phyloP scores from a whole-genome alignment of 2,888 invertebrate species.

The Saturnia pavonia region DNA sequence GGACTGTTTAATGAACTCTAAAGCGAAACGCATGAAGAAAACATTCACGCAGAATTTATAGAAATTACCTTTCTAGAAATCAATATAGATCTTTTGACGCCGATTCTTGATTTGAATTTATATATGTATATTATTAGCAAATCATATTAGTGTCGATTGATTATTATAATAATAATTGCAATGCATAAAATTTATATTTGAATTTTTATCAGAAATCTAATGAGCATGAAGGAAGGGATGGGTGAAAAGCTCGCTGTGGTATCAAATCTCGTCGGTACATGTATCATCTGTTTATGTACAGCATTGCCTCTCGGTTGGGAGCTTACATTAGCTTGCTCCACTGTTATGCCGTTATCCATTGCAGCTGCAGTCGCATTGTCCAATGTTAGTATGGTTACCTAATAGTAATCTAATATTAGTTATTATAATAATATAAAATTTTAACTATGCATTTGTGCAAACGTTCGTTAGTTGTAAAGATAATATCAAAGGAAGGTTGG shows the following conservation, averaged over 20 bases:
- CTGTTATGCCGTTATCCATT: slow-evolving; percentile 89
- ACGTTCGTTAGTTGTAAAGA: no score
- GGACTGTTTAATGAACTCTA: no score
- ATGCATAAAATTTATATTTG: not conserved
- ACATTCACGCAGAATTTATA: no score
- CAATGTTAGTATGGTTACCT: slow-evolving; percentile 78
- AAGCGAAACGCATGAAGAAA: no score
- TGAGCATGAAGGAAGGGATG: slow-evolving; percentile 91
- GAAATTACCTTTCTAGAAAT: no score
- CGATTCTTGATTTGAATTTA: not conserved
- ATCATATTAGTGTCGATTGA: not conserved
- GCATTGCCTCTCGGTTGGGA: slow-evolving; percentile 93
- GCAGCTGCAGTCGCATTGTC: slow-evolving; percentile 87
- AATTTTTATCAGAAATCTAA: slow-evolving; percentile 83
- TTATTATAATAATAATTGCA: not conserved
- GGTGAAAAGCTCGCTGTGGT: slow-evolving; percentile 92
- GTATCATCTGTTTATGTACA: slow-evolving; percentile 85
- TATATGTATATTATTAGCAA: not conserved
- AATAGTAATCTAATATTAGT: not conserved
- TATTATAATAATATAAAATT: not conserved
- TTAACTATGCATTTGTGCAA: no score
- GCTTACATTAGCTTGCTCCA: slow-evolving; percentile 89
- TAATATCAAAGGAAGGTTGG: no score
- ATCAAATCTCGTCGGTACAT: slow-evolving; percentile 86
- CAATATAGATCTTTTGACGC: no score